Evolutionary conservation across 1,140 invertebrate species (phyloP).

Genomic region (Eurosta solidaginis): DNA sequence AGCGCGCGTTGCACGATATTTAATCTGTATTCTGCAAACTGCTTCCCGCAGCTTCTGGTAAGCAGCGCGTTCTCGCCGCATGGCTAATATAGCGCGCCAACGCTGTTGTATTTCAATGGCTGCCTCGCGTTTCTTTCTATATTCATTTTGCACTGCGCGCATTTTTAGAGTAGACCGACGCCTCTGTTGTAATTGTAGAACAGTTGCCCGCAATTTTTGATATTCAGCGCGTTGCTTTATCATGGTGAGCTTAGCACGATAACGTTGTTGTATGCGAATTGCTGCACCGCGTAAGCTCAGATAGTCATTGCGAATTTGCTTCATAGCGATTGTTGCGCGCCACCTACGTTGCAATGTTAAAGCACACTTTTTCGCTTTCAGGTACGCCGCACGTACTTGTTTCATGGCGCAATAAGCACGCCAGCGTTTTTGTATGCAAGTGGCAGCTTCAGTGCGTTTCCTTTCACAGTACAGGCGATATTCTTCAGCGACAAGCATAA

Average conservation of each 20-base stretch:
- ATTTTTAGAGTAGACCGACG: constrained; percentile 17
- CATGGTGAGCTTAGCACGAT: constrained; percentile 35
- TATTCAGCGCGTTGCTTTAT: constrained; percentile 47
- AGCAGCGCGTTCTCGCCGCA: constrained; percentile 36
- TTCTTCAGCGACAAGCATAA: constrained; percentile 37
- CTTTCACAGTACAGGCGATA: constrained; percentile 42
- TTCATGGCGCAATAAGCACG: constrained; percentile 34
- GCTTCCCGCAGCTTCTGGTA: constrained; percentile 47
- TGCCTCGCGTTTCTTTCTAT: constrained; percentile 34
- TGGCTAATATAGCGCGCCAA: constrained; percentile 32
- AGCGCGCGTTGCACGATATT: constrained; percentile 32
- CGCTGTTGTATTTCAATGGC: constrained; percentile 38
- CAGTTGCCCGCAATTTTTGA: constrained; percentile 40
- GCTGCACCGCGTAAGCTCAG: constrained; percentile 46
- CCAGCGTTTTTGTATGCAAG: constrained; percentile 45
- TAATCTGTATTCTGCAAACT: constrained; percentile 40
- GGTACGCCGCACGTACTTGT: constrained; percentile 33
- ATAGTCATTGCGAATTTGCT: constrained; percentile 35
- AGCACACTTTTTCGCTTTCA: constrained; percentile 35
- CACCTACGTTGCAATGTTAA: constrained; percentile 46
- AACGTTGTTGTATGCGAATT: constrained; percentile 38
- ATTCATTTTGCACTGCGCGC: constrained; percentile 34
- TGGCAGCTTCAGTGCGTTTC: constrained; percentile 42
- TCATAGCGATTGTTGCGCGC: constrained; percentile 45
- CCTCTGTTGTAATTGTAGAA: constrained; percentile 38